Evolutionary conservation across 2,113 vertebrate genomes (phyloP).

Genomic region (Spilogale gracilis): DNA sequence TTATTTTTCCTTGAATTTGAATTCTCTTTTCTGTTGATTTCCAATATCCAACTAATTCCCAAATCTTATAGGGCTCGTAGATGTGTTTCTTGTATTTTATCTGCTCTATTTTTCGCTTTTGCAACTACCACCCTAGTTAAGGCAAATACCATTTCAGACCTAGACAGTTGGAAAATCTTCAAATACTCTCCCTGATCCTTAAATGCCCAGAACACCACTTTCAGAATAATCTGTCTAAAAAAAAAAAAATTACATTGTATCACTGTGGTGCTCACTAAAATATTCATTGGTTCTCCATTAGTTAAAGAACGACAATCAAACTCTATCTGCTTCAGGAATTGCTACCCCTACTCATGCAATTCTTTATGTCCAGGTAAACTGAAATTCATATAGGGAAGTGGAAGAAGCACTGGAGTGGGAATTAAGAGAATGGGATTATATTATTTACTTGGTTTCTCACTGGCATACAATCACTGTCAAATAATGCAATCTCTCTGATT

Average conservation of each 20-base stretch:
- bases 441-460: neutral
- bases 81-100: neutral
- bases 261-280: neutral
- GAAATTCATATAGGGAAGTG: neutral
- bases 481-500: neutral
- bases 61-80: neutral
- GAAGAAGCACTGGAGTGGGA: neutral
- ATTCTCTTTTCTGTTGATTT: constrained; percentile 6
- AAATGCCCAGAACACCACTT: neutral
- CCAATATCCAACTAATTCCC: neutral
- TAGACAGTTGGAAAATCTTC: neutral
- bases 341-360: neutral
- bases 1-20: neutral
- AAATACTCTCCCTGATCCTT: neutral
- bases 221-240: neutral
- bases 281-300: neutral
- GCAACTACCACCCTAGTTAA: neutral
- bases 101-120: neutral
- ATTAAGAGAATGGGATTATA: neutral
- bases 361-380: neutral
- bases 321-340: neutral
- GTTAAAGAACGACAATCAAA: neutral
- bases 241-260: neutral
- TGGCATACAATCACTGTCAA: neutral
- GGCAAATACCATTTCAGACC: neutral